phyloP scores from a whole-genome alignment of 1,140 invertebrate species.

The Eurosta solidaginis region DNA sequence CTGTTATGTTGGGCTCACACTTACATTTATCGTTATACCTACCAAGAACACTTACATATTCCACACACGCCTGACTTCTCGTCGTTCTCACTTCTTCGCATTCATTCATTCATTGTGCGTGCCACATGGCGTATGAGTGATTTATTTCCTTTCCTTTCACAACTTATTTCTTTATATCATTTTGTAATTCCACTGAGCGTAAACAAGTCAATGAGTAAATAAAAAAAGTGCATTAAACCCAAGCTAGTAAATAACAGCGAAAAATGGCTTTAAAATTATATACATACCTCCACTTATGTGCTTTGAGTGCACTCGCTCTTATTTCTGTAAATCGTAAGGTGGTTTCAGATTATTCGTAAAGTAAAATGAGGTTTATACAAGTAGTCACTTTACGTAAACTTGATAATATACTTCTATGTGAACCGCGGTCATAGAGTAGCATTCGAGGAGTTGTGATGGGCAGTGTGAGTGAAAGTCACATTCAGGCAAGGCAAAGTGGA shows the following conservation, averaged over 20 bases:
- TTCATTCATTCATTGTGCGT: not conserved
- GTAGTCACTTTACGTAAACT: not conserved
- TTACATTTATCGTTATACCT: no score
- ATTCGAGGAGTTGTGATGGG: no score
- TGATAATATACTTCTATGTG: no score
- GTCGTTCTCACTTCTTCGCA: not conserved
- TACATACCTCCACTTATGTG: not conserved
- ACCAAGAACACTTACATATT: no score
- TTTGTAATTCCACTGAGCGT: not conserved
- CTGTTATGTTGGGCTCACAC: no score
- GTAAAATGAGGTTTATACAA: no score
- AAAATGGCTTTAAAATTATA: not conserved
- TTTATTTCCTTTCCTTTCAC: not conserved
- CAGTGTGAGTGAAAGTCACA: no score
- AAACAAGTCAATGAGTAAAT: not conserved
- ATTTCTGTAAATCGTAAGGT: not conserved
- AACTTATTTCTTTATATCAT: not conserved
- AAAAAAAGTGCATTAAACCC: not conserved
- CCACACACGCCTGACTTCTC: not conserved
- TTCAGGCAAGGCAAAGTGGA: no score
- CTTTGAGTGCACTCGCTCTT: not conserved
- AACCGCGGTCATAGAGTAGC: no score
- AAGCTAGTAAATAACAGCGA: not conserved
- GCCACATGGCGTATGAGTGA: conserved; percentile 5
- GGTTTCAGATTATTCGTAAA: not conserved